Evolutionary conservation across 1,140 invertebrate genomes (phyloP).

Genomic region (Hormaphis cornu): DNA sequence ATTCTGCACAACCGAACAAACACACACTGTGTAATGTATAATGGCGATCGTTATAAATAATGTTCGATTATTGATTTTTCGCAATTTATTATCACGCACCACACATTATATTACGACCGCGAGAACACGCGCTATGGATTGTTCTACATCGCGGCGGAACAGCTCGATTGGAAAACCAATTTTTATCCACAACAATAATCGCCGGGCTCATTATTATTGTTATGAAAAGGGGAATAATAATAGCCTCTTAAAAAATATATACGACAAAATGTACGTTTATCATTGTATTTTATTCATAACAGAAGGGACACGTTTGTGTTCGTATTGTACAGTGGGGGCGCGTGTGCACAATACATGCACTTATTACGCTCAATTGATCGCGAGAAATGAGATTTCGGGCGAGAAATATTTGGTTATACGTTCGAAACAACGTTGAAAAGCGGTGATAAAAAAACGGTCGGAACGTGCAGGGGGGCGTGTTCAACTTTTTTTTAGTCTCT

Average conservation of each 20-base stretch:
- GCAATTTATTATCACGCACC: no score
- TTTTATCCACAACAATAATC: neutral
- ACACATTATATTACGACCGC: no score
- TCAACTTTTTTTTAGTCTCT: no score
- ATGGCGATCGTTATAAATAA: no score
- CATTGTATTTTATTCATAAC: no score
- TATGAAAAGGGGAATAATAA: neutral
- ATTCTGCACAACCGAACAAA: no score
- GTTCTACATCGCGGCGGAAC: neutral
- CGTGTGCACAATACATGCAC: neutral
- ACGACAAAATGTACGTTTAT: no score
- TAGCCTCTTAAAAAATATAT: neutral
- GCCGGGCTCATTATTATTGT: neutral
- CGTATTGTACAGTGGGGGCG: neutral
- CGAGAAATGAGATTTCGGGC: conserved; percentile 1
- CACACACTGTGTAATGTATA: no score
- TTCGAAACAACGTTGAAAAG: no score
- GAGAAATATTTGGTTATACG: neutral
- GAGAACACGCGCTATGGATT: neutral
- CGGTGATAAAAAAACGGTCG: conserved; percentile 6
- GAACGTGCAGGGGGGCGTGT: no score
- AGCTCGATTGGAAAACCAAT: neutral
- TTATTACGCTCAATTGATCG: neutral
- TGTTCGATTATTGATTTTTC: no score
- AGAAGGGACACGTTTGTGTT: neutral